A percentile compares a stretch with the other conserved stretches of the same genome.
These are phyloP conservation scores for Ochotona princeps DNA, from an alignment of 2,113 vertebrate genomes.

Conservation along the genomic window DNA sequence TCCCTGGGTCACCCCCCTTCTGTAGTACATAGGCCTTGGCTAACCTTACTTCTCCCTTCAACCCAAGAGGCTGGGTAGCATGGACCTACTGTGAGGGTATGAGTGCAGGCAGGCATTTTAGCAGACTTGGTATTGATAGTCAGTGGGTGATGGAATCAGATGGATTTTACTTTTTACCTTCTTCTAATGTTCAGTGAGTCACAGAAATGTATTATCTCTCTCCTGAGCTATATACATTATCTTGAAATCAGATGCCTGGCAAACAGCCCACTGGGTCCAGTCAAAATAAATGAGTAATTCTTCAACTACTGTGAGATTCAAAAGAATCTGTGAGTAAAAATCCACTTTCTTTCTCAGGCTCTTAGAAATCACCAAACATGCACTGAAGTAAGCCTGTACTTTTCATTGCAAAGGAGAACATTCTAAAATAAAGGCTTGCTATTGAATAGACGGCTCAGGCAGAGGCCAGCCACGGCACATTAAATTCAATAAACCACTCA, in stretches of 20 bases:
- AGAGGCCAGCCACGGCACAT: conserved; percentile 62
- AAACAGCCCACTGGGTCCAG: conserved; percentile 46
- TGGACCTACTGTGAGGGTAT: neutral
- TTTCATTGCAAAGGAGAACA: conserved; percentile 61
- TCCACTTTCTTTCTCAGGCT: conserved; percentile 59
- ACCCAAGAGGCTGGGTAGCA: neutral
- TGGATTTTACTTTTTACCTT: neutral
- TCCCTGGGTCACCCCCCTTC: neutral
- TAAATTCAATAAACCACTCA: conserved; percentile 78
- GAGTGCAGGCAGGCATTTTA: too few species aligned
- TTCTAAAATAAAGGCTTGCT: conserved; percentile 44
- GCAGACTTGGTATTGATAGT: neutral
- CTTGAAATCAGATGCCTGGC: conserved; percentile 68
- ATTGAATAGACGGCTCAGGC: conserved; percentile 60
- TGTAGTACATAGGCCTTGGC: neutral
- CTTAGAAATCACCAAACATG: conserved; percentile 52
- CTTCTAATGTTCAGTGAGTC: neutral
- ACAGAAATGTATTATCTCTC: neutral
- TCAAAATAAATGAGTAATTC: conserved; percentile 68
- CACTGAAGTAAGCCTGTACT: neutral
- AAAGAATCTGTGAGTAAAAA: conserved; percentile 52
- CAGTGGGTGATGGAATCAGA: neutral
- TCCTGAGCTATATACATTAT: neutral
- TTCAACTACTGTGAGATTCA: conserved; percentile 62
- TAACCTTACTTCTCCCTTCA: neutral